A percentile compares a stretch with the other conserved stretches of the same genome.
Conservation (phyloP, 1,140 invertebrate species). For the Bemisia tabaci region DNA sequence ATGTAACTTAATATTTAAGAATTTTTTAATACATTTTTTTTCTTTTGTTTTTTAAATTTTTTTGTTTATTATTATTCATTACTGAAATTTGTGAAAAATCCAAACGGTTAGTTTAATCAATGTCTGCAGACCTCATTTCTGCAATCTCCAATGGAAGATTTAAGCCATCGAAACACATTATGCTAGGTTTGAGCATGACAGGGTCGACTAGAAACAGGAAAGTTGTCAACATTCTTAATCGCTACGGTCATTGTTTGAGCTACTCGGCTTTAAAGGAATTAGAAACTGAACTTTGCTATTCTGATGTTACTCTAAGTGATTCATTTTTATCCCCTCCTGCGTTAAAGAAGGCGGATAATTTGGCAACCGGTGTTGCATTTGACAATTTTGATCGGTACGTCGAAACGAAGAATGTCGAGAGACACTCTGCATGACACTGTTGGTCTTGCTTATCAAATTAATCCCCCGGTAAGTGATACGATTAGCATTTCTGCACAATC, state of each 20-base stretch:
- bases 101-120: neutral
- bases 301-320: conserved; percentile 8
- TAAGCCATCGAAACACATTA: conserved; percentile 26
- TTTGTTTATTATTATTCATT: too few relatives aligned
- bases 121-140: conserved; percentile 20
- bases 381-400: conserved; percentile 34
- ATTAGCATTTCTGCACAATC: neutral
- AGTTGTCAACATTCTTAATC: conserved; percentile 23
- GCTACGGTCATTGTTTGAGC: conserved; percentile 22
- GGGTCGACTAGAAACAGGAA: conserved; percentile 25
- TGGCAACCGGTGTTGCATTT: conserved; percentile 29
- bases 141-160: conserved; percentile 20
- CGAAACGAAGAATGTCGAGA: conserved; percentile 31
- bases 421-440: conserved; percentile 35
- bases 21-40: too few relatives aligned
- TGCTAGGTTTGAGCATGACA: conserved; percentile 25
- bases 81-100: neutral
- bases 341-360: conserved; percentile 16
- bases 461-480: conserved; percentile 15
- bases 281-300: conserved; percentile 22
- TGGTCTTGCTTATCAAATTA: conserved; percentile 32
- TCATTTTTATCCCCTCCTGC: conserved; percentile 22
- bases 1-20: too few relatives aligned
- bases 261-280: conserved; percentile 22
- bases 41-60: too few relatives aligned